Percentiles rank a stretch among this genome's conserved stretches.
phyloP scores from a whole-genome alignment of 2,888 invertebrate genomes.

The Hoplodrina ambigua region DNA sequence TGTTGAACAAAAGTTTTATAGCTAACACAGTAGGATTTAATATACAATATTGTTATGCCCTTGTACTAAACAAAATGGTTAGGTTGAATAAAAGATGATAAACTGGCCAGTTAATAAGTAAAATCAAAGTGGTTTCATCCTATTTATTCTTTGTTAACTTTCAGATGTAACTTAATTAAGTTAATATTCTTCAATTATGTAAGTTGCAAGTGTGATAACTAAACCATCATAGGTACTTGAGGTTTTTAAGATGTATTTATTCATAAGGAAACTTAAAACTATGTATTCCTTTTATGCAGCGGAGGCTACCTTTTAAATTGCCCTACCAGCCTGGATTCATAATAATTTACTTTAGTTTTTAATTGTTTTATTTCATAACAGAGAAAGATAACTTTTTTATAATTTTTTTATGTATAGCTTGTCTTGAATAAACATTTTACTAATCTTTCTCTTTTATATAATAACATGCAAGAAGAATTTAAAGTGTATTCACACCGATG shows the following conservation, averaged over 20 bases:
- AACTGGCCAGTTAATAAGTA: too few relatives aligned
- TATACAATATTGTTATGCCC: too few relatives aligned
- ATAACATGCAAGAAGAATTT: conserved; percentile 24
- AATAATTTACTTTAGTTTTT: neutral
- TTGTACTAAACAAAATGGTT: too few relatives aligned
- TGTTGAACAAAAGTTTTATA: neutral
- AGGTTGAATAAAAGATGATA: too few relatives aligned
- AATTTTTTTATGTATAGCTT: neutral
- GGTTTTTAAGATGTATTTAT: too few relatives aligned
- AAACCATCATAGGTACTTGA: neutral
- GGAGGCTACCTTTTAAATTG: neutral
- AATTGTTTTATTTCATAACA: neutral
- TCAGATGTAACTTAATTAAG: too few relatives aligned
- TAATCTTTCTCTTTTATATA: conserved; percentile 38
- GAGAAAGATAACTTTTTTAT: neutral
- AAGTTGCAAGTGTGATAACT: conserved; percentile 8
- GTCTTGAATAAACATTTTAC: neutral
- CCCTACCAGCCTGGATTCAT: neutral
- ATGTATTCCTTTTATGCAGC: too few relatives aligned
- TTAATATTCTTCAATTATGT: neutral
- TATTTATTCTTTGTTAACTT: too few relatives aligned
- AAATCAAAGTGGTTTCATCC: too few relatives aligned
- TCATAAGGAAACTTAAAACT: too few relatives aligned
- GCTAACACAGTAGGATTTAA: neutral
- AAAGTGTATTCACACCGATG: conserved; percentile 25